Base-by-base conservation (phyloP, 2,797 vertebrate genomes). In the Echiichthys vipera region DNA sequence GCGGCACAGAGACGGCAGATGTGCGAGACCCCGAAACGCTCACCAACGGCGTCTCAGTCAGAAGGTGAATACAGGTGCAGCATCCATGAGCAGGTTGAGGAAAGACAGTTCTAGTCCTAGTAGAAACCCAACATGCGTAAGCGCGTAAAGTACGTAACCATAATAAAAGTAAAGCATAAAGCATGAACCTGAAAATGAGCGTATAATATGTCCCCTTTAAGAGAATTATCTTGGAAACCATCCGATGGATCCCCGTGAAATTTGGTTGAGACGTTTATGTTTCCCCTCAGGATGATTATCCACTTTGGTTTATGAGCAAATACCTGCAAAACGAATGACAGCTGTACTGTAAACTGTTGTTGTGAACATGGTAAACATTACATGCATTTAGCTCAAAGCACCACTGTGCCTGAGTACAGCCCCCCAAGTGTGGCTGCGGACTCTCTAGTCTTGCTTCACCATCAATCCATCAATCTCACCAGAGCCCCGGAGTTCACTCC, bases 391-490 rank as follows among this genome's bases (percentile, higher is more conserved):
- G 24, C 62, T 42, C 27, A 42, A 12, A 53, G 36, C 2, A 5
- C 25, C n/a, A 8, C 15, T 5, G 15, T 20, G 57, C 25, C 22
- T 14, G 1, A 17, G 32, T 14, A 8, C 29, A 14, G 47, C 25
- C 34, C 49, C 17, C 18, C 29, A 34, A 2, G 9, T 32, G 54
- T 27, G 36, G 15, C 51, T 22, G 5, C 1, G 11, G n/a, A 29
- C 53, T 15, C 40, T 74, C 34, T 30, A 17, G 39, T 45, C 55
- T 43, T 30, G 27, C 64, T 72, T 69, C 42, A 58, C 13, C 25
- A 42, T 65, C 64, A 27, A 49, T 76, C 62, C 37, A 20, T 77
- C 40, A 49, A 14, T 32, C 50, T 64, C 65, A n/a, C 65, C 0
- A 25, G 30, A 53, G n/a, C 6, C 15, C 62, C 25, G 55, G 10